These are phyloP conservation scores for Conus canariensis DNA, from an alignment of 2,888 invertebrate species.

Conservation along the genomic window DNA sequence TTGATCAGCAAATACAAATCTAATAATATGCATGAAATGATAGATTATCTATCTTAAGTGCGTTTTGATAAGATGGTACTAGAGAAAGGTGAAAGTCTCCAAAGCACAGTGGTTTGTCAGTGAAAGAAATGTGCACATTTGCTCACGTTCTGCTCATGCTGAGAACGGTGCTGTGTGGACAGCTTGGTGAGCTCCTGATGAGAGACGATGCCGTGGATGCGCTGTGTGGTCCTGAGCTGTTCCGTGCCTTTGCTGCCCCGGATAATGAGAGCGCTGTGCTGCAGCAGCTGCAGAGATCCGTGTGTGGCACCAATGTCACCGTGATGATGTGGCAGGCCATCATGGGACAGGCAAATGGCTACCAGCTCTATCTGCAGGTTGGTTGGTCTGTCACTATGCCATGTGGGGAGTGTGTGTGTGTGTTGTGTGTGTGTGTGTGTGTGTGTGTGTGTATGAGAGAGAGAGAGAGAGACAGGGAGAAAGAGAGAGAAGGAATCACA, in stretches of 20 bases:
- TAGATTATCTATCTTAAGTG: no score
- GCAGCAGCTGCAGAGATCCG: constrained; percentile 43
- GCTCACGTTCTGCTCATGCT: no score
- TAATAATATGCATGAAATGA: no score
- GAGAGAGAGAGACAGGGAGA: neutral
- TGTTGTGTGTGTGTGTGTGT: neutral
- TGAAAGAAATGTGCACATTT: no score
- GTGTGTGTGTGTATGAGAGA: neutral
- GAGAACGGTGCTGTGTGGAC: neutral
- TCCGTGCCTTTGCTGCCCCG: constrained; percentile 47
- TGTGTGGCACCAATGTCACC: constrained; percentile 49
- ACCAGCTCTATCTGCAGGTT: constrained; percentile 50
- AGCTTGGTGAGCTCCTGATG: constrained; percentile 45
- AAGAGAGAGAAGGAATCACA: neutral
- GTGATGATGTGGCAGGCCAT: constrained; percentile 49
- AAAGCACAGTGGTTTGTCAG: no score
- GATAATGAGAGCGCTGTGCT: constrained; percentile 46
- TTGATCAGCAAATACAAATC: no score
- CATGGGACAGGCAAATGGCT: constrained; percentile 47
- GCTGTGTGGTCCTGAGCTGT: constrained; percentile 49
- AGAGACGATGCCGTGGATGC: constrained; percentile 14
- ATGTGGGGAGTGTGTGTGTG: neutral
- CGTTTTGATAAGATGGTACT: no score
- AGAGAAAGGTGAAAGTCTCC: no score
- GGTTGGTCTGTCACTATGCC: neutral